Base-by-base conservation (phyloP, 2,797 vertebrate species). In the Oryzias sinensis region DNA sequence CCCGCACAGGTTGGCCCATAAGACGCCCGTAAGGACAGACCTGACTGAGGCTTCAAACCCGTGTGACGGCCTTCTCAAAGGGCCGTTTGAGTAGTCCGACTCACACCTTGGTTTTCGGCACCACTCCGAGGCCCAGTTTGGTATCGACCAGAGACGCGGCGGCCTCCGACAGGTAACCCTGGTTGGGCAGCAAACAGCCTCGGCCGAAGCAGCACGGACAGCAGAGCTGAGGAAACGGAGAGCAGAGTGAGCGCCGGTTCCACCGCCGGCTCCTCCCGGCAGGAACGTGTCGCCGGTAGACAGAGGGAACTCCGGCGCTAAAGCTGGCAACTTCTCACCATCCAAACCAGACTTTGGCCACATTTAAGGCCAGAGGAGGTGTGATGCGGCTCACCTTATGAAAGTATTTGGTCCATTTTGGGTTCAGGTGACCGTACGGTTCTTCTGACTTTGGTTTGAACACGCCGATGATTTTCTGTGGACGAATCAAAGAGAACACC, bases 361-460 rank as follows among this genome's bases (percentile, higher is more conserved):
- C 25, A 11, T 33, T 33, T 33, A 11, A 33, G 29, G 29, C 29
- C 8, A 33, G 29, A 33, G 33, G 33, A 37, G 1, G 20, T 8
- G 18, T 3, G 3, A 56, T 5, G 27, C 1, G 11, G 15, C 4
- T 7, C 73, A 90, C 84, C 91, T 99, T 99, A 81, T 99, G 97
- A 83, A 99, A 93, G 62, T 96, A 99, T 91, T 99, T 99, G 93
- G 97, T 98, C 97, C 97, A 99, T 84, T 99, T 99, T 51, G 97
- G 97, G 86, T 99, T 99, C 62, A 99, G 91, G 53, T 99, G 95
- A 84, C 97, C 95, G 1, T 99, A 99, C 74, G 97, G 97, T 85
- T 99, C 97, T 86, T 99, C 97, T 42, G 96, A 96, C 91, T 99
- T 99, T 92, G 97, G 97, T 90, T 99, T 99, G 86, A 98, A 99